These are phyloP conservation scores for Probosciger aterrimus DNA, from an alignment of 2,113 vertebrate genomes.

Conservation along the genomic window DNA sequence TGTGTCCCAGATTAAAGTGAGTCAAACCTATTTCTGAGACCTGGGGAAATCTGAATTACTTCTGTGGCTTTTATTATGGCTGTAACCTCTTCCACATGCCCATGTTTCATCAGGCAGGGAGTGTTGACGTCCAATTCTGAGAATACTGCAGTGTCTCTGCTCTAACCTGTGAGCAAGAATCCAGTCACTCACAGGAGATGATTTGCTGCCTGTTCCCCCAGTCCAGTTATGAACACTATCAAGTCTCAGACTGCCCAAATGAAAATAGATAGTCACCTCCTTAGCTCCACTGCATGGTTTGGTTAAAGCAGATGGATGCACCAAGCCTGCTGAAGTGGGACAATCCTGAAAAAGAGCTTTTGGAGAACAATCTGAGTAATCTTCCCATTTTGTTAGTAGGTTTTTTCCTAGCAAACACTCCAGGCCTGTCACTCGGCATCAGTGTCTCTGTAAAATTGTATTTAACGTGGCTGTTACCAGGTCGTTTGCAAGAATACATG, in stretches of 20 bases:
- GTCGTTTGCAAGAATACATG: background rate
- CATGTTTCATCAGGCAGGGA: accelerated
- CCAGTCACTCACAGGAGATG: accelerated
- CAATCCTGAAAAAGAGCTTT: background rate
- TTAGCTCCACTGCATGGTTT: background rate
- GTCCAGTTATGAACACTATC: background rate
- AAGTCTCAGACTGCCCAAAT: background rate
- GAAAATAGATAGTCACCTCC: accelerated
- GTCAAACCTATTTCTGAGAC: background rate
- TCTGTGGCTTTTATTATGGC: background rate
- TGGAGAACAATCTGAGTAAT: background rate
- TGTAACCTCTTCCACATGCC: background rate
- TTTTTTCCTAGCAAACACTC: background rate
- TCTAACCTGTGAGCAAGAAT: background rate
- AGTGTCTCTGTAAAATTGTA: background rate
- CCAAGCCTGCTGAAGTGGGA: background rate
- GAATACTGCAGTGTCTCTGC: background rate
- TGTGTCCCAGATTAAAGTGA: background rate
- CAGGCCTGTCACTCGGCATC: background rate
- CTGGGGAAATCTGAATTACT: background rate
- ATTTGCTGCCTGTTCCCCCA: background rate
- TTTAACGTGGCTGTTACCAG: background rate
- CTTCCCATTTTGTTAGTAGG: background rate
- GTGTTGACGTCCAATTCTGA: accelerated
- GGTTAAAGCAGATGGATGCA: background rate